Percentiles rank a stretch among this genome's conserved stretches.
Conservation (phyloP, 2,888 invertebrate genomes). For the Sphaeridia pumilis region DNA sequence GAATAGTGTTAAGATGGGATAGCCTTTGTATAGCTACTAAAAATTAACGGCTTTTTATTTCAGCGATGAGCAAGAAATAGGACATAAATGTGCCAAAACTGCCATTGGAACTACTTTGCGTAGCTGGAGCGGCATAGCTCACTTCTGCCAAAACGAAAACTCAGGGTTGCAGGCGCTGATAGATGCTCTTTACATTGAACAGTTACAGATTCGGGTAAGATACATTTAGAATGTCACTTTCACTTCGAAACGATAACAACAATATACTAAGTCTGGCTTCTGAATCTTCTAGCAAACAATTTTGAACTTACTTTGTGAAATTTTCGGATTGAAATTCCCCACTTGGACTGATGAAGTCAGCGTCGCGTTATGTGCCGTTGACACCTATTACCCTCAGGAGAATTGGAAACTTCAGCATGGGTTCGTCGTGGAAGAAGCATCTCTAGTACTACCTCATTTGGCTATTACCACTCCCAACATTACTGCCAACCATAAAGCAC, state of each 20-base stretch:
- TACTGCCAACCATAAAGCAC: slow-evolving; percentile 77
- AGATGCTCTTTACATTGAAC: slow-evolving; percentile 69
- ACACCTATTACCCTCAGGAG: slow-evolving; percentile 63
- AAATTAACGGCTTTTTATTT: neutral
- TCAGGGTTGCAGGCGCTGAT: slow-evolving; percentile 67
- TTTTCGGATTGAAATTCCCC: slow-evolving; percentile 75
- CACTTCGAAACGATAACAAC: neutral
- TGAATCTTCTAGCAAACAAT: slow-evolving; percentile 63
- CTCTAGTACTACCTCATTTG: slow-evolving; percentile 70
- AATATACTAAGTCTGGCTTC: slow-evolving; percentile 1
- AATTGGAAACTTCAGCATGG: slow-evolving; percentile 83
- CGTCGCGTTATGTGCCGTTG: slow-evolving; percentile 73
- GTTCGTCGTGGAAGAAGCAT: slow-evolving; percentile 88
- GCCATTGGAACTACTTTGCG: slow-evolving; percentile 47
- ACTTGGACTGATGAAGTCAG: slow-evolving; percentile 88
- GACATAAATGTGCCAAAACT: slow-evolving; percentile 71
- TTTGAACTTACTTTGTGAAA: slow-evolving; percentile 78
- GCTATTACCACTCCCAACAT: slow-evolving; percentile 59
- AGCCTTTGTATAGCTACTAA: neutral
- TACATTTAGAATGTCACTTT: neutral
- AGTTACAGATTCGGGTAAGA: slow-evolving; percentile 77
- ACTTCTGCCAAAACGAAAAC: slow-evolving; percentile 69
- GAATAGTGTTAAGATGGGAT: no score
- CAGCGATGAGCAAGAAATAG: slow-evolving; percentile 56
- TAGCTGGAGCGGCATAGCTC: slow-evolving; percentile 83